Conservation (phyloP, 2,113 vertebrate genomes). For the Otocyon megalotis region DNA sequence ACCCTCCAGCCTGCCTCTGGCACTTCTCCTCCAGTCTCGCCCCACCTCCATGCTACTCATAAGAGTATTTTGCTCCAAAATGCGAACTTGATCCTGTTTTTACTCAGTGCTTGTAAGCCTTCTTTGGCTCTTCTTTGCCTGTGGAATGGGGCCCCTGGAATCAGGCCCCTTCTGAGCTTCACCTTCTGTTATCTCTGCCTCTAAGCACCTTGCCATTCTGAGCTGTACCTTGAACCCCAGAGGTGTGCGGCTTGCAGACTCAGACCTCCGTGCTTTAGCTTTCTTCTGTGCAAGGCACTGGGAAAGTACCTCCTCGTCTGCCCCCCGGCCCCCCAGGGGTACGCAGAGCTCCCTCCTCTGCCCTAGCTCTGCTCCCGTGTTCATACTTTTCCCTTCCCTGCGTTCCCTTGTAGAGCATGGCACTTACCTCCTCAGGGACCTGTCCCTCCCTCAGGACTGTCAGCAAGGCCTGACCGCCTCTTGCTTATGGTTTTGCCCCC, state of each 20-base stretch:
- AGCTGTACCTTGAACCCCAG: background rate
- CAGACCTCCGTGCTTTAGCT: slow-evolving; percentile 25
- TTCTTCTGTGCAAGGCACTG: slow-evolving; percentile 18
- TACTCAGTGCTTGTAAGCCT: slow-evolving; percentile 2
- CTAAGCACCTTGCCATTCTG: background rate
- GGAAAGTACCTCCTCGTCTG: slow-evolving; percentile 15
- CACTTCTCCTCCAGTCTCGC: background rate
- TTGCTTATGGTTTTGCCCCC: slow-evolving; percentile 43
- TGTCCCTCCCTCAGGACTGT: background rate
- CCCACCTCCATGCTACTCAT: background rate
- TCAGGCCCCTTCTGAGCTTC: background rate
- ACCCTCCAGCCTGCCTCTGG: background rate
- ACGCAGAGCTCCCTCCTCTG: slow-evolving; percentile 39
- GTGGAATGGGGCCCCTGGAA: background rate
- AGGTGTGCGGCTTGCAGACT: background rate
- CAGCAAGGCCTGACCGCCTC: background rate
- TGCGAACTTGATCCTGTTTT: background rate
- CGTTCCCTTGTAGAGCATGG: background rate
- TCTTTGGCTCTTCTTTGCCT: background rate
- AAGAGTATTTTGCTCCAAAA: slow-evolving; percentile 16
- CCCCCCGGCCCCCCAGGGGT: background rate
- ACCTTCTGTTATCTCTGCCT: background rate
- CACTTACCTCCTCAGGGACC: slow-evolving; percentile 45
- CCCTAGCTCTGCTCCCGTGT: background rate
- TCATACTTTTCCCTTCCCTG: background rate